Percentiles rank a stretch among this genome's conserved stretches.
phyloP scores from a whole-genome alignment of 2,797 vertebrate genomes.

The Hyperoplus lanceolatus region DNA sequence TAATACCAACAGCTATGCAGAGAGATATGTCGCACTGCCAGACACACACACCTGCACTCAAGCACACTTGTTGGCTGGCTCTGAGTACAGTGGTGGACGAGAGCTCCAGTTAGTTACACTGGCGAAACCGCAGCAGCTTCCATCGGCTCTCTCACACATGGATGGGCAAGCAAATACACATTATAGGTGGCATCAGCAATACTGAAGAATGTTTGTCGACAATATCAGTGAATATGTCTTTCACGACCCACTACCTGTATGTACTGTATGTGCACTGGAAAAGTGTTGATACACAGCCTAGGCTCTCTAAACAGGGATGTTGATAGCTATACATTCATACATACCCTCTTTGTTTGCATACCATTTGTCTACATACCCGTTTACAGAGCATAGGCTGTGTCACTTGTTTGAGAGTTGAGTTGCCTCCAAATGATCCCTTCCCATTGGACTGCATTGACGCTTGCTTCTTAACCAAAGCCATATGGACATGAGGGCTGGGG shows the following conservation, averaged over 20 bases:
- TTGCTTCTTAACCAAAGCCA: slow-evolving; percentile 49
- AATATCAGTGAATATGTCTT: too few species aligned
- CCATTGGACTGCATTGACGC: slow-evolving; percentile 3
- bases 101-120: slow-evolving; percentile 61
- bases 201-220: too few species aligned
- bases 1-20: slow-evolving; percentile 56
- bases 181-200: background rate
- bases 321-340: too few species aligned
- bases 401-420: slow-evolving; percentile 40
- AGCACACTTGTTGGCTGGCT: slow-evolving; percentile 29
- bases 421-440: slow-evolving; percentile 32
- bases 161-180: slow-evolving; percentile 33
- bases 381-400: background rate
- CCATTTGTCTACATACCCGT: too few species aligned
- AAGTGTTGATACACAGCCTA: too few species aligned
- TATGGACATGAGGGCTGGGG: slow-evolving; percentile 32
- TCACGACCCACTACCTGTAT: too few species aligned
- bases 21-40: slow-evolving; percentile 41
- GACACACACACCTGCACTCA: slow-evolving; percentile 34
- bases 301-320: too few species aligned
- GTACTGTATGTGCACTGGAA: too few species aligned
- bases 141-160: background rate
- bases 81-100: slow-evolving; percentile 43
- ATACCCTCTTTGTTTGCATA: too few species aligned
- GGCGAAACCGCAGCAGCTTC: slow-evolving; percentile 19